Conservation (phyloP, 2,888 invertebrate species). For the Orthonevra nobilis region DNA sequence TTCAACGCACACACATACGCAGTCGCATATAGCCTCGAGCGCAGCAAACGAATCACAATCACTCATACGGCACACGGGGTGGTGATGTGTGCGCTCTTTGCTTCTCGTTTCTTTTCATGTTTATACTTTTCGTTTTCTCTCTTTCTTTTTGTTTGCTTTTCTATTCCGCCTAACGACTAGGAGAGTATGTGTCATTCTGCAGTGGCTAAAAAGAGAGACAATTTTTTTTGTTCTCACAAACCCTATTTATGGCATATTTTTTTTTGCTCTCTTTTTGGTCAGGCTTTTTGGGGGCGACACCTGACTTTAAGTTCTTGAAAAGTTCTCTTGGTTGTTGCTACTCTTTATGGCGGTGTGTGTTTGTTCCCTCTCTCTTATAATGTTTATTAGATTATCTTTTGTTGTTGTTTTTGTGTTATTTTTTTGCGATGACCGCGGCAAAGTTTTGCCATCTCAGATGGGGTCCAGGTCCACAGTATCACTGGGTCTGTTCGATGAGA, state of each 20-base stretch:
- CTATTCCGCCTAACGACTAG: constrained; percentile 14
- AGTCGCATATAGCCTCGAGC: constrained; percentile 46
- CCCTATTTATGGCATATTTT: no score
- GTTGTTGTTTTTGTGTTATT: constrained; percentile 28
- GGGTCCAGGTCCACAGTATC: constrained; percentile 65
- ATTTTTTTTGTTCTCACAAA: no score
- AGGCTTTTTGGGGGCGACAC: constrained; percentile 63
- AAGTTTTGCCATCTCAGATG: constrained; percentile 67
- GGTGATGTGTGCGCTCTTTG: constrained; percentile 53
- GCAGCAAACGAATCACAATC: constrained; percentile 70
- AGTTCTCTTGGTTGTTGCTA: constrained; percentile 35
- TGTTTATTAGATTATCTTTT: constrained; percentile 38
- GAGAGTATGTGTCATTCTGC: constrained; percentile 56
- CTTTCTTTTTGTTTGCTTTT: constrained; percentile 31
- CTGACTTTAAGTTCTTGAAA: constrained; percentile 67
- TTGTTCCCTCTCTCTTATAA: constrained; percentile 56
- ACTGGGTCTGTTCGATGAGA: constrained; percentile 68
- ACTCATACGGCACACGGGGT: constrained; percentile 69
- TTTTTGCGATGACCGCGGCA: constrained; percentile 60
- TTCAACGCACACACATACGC: constrained; percentile 6
- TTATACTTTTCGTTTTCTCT: constrained; percentile 55
- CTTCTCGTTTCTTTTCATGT: constrained; percentile 55
- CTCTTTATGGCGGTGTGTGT: constrained; percentile 25
- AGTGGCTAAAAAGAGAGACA: constrained; percentile 49
- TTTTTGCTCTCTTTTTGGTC: constrained; percentile 24